Percentiles rank a stretch among this genome's conserved stretches.
phyloP scores from a whole-genome alignment of 2,888 invertebrate genomes.

The Schrankia costaestrigalis region DNA sequence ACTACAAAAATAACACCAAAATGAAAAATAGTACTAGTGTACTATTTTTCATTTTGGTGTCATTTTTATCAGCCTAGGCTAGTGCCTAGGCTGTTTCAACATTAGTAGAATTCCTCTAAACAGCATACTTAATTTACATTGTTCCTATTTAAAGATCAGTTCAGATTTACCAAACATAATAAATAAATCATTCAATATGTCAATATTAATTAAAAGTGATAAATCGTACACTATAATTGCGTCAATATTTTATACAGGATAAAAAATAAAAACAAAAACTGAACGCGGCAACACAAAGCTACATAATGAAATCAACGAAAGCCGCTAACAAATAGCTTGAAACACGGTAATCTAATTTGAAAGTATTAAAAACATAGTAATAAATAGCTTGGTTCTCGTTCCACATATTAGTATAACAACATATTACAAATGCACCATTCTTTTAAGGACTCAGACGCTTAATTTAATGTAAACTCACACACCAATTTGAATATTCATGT shows the following conservation, averaged over 20 bases:
- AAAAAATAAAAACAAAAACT: conserved; percentile 30
- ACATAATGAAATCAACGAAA: conserved; percentile 63
- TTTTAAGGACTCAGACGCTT: conserved; percentile 43
- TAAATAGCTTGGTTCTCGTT: conserved; percentile 37
- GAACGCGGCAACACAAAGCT: conserved; percentile 49
- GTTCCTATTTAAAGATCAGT: too few species aligned
- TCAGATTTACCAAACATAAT: conserved; percentile 7
- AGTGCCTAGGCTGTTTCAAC: too few species aligned
- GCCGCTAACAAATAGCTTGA: conserved; percentile 56
- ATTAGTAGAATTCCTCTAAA: too few species aligned
- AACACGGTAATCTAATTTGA: conserved; percentile 63
- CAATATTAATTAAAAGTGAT: conserved; percentile 36
- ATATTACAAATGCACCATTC: conserved; percentile 45
- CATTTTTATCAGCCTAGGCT: too few species aligned
- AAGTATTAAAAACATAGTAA: conserved; percentile 37
- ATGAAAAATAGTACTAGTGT: too few species aligned
- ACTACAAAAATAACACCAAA: too few species aligned
- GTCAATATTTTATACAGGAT: conserved; percentile 29
- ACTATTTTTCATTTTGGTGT: too few species aligned
- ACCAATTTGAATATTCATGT: conserved; percentile 58
- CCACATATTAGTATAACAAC: conserved; percentile 29
- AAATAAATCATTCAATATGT: conserved; percentile 21
- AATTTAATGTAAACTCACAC: conserved; percentile 48
- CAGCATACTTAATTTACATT: too few species aligned
- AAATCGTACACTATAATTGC: conserved; percentile 32